A percentile compares a stretch with the other conserved stretches of the same genome.
phyloP scores from a whole-genome alignment of 2,797 vertebrate genomes.

The Pangasius djambal region DNA sequence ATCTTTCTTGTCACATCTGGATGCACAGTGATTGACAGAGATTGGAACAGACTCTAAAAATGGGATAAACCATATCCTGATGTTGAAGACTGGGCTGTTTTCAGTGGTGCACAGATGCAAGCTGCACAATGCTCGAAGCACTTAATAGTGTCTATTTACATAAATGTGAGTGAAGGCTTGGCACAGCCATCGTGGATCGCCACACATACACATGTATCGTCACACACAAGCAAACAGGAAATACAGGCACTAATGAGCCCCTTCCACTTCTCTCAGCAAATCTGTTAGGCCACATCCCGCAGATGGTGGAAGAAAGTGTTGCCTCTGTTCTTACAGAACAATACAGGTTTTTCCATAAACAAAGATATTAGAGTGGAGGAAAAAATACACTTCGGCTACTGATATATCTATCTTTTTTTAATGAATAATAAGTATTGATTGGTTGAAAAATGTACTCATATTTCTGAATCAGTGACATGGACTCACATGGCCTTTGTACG shows the following conservation, averaged over 20 bases:
- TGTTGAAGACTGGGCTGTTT: not conserved
- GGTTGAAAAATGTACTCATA: not conserved
- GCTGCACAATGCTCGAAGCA: not conserved
- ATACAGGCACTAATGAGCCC: not conserved
- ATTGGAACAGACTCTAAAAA: not conserved
- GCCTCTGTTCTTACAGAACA: not conserved
- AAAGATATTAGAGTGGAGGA: not conserved
- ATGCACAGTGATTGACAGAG: not conserved
- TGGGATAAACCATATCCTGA: not conserved
- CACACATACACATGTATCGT: not conserved
- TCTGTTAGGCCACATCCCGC: not conserved
- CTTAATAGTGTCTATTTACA: not conserved
- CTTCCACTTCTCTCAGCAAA: not conserved
- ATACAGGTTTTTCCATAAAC: not conserved
- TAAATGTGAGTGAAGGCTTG: not conserved
- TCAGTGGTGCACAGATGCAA: not conserved
- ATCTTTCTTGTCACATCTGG: not conserved
- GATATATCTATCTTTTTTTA: too few species aligned
- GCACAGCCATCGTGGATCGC: not conserved
- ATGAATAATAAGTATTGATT: not conserved
- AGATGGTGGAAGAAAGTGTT: not conserved
- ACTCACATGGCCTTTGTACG: not conserved
- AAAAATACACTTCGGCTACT: too few species aligned
- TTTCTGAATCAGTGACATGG: not conserved
- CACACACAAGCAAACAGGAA: not conserved